Evolutionary conservation across 2,888 invertebrate species (phyloP).

Genomic region (Clunio marinus): DNA sequence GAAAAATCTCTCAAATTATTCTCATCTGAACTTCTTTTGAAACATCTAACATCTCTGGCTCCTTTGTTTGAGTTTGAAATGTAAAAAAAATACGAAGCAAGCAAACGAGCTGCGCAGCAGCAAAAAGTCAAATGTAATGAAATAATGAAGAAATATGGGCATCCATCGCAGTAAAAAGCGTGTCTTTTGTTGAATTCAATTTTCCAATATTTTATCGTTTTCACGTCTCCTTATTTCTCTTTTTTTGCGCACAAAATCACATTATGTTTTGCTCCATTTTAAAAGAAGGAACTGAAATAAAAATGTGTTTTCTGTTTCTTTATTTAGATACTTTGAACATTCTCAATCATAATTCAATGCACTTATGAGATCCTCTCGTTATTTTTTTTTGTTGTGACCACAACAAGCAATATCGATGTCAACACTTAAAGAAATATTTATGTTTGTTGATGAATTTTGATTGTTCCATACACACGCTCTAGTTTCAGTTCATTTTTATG

Average conservation of each 20-base stretch:
- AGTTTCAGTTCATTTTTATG: too few relatives aligned
- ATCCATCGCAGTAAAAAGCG: constrained; percentile 30
- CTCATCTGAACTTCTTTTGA: too few relatives aligned
- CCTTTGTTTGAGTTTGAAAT: too few relatives aligned
- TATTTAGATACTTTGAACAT: neutral
- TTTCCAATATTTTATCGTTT: constrained; percentile 39
- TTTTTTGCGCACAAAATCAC: neutral
- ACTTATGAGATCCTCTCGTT: too few relatives aligned
- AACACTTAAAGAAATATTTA: neutral
- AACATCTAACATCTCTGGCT: too few relatives aligned
- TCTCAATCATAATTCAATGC: neutral
- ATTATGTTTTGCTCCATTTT: constrained; percentile 29
- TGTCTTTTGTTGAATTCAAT: constrained; percentile 37
- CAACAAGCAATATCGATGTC: neutral
- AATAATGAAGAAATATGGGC: constrained; percentile 39
- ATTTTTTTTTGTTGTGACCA: too few relatives aligned
- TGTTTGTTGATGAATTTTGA: neutral
- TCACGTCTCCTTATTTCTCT: constrained; percentile 2
- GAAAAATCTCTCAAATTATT: too few relatives aligned
- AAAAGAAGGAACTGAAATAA: neutral
- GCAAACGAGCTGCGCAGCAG: neutral
- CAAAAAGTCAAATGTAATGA: constrained; percentile 22
- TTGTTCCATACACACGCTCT: neutral
- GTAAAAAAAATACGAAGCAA: neutral
- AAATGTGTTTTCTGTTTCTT: neutral